Evolutionary conservation across 1,140 invertebrate species (phyloP).

Genomic region (Steinernema khuongi): DNA sequence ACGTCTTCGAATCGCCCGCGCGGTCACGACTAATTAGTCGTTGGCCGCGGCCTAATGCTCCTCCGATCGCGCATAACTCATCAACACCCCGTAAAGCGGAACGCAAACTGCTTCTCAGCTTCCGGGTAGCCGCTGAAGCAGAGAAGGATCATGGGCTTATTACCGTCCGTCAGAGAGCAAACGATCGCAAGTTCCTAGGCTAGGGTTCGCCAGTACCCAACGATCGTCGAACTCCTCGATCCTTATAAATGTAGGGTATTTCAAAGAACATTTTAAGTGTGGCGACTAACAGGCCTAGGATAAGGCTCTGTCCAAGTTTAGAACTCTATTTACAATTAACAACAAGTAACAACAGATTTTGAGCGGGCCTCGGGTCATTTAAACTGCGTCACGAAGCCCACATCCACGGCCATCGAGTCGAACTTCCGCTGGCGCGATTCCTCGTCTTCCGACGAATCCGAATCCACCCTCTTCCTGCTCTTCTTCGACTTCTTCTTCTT

Average conservation of each 20-base stretch:
- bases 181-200: too few species aligned
- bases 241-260: too few species aligned
- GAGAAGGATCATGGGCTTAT: background rate
- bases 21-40: background rate
- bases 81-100: background rate
- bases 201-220: too few species aligned
- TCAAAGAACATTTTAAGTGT: too few species aligned
- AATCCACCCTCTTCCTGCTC: background rate
- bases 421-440: background rate
- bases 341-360: background rate
- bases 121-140: background rate
- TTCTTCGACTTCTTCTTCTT: slow-evolving; percentile 5
- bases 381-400: background rate
- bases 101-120: background rate
- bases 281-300: too few species aligned
- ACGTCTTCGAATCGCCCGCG: background rate
- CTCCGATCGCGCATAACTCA: background rate
- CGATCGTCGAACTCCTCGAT: too few species aligned
- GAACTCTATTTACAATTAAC: slow-evolving; percentile 7
- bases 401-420: background rate
- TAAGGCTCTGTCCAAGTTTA: too few species aligned
- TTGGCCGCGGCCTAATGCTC: background rate
- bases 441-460: background rate
- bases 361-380: background rate
- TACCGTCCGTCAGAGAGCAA: background rate